Evolutionary conservation across 2,888 invertebrate species (phyloP).

Genomic region (Pristionchus entomophagus): DNA sequence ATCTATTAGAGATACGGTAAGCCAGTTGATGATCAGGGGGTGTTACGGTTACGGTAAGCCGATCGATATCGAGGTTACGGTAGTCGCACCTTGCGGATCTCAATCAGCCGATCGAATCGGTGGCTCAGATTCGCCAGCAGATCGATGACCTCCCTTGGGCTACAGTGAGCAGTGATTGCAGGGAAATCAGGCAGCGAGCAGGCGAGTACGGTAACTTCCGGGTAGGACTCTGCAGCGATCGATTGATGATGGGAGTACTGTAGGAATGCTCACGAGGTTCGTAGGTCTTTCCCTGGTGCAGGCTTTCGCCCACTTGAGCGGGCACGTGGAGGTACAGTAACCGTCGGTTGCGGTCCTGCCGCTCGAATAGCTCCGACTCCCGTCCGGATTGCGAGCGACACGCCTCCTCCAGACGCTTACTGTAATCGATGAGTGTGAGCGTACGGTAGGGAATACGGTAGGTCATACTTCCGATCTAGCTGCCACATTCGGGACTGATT

Average conservation of each 20-base stretch:
- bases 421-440: background rate
- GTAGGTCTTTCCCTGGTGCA: background rate
- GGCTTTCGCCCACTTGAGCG: background rate
- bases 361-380: background rate
- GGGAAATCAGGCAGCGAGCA: background rate
- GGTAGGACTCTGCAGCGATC: background rate
- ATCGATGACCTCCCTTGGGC: background rate
- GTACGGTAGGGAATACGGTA: no score
- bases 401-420: background rate
- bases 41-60: no score
- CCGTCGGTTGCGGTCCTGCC: background rate
- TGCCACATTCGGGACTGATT: conserved; percentile 49
- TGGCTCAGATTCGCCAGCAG: background rate
- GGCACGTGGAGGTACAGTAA: background rate
- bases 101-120: background rate
- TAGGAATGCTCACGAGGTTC: background rate
- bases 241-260: background rate
- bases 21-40: no score
- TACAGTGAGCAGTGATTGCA: background rate
- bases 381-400: background rate
- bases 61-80: no score
- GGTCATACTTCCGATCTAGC: conserved; percentile 46
- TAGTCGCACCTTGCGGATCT: background rate
- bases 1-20: no score
- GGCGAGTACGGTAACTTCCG: background rate